A percentile compares a stretch with the other conserved stretches of the same genome.
These are phyloP conservation scores for Sardinella longiceps DNA, from an alignment of 2,797 vertebrate genomes.

Conservation along the genomic window DNA sequence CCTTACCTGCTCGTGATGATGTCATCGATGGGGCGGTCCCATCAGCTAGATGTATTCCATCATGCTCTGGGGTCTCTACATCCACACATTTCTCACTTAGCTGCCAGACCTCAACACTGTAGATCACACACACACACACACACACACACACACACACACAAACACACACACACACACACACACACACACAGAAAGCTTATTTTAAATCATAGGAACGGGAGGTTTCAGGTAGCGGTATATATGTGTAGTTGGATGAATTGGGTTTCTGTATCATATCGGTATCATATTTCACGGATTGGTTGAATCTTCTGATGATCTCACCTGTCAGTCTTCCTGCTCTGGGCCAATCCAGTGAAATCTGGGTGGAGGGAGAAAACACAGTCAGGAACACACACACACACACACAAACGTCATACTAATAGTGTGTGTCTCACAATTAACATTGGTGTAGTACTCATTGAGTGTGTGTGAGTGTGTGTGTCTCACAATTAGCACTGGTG, in stretches of 20 bases:
- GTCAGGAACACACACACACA: neutral
- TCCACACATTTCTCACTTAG: neutral
- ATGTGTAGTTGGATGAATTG: too few species aligned
- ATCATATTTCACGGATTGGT: neutral
- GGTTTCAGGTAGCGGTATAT: too few species aligned
- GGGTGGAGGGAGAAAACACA: slow-evolving; percentile 3
- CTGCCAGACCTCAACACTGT: neutral
- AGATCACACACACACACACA: neutral
- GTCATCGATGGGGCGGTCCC: slow-evolving; percentile 59
- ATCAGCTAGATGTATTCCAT: slow-evolving; percentile 35
- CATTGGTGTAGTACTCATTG: slow-evolving; percentile 86
- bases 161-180: too few species aligned
- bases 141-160: too few species aligned
- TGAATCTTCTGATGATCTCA: slow-evolving; percentile 44
- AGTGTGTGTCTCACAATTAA: slow-evolving; percentile 83
- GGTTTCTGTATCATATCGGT: too few species aligned
- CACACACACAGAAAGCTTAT: neutral
- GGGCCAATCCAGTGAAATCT: slow-evolving; percentile 70
- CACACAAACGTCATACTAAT: neutral
- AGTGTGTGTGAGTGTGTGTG: too few species aligned
- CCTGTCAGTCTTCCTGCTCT: slow-evolving; percentile 48
- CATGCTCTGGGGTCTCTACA: slow-evolving; percentile 35
- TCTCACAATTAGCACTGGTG: slow-evolving; percentile 86
- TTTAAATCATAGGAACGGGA: too few species aligned
- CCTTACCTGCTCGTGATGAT: slow-evolving; percentile 72